Evolutionary conservation across 2,888 invertebrate genomes (phyloP).

Genomic region (Leptodirus hochenwartii): DNA sequence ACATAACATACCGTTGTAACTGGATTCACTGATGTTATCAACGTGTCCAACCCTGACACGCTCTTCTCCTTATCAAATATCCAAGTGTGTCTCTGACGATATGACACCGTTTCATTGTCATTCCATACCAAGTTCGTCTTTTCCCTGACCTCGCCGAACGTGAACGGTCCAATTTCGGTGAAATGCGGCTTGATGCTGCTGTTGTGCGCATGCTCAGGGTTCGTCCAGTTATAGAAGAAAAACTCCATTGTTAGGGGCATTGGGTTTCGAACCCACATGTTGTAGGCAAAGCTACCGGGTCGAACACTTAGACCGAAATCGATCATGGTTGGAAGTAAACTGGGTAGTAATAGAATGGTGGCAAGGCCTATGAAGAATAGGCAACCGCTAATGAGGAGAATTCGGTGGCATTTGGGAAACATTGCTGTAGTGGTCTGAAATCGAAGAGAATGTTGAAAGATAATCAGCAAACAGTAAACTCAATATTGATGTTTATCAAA

Average conservation of each 20-base stretch:
- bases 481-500: too few species aligned
- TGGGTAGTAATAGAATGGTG: too few species aligned
- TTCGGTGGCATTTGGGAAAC: too few species aligned
- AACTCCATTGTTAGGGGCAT: constrained; percentile 41
- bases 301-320: too few species aligned
- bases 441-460: too few species aligned
- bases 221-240: constrained; percentile 65
- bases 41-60: not conserved
- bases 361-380: too few species aligned
- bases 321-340: too few species aligned
- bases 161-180: constrained; percentile 40
- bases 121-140: constrained; percentile 59
- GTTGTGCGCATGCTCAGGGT: constrained; percentile 42
- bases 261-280: constrained; percentile 50
- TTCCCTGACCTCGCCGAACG: constrained; percentile 44
- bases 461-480: too few species aligned
- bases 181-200: constrained; percentile 35
- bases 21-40: not conserved
- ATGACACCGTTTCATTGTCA: constrained; percentile 47
- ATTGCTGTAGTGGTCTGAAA: too few species aligned
- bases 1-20: too few species aligned
- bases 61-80: constrained; percentile 38
- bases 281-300: too few species aligned
- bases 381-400: too few species aligned
- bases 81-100: constrained; percentile 46